Evolutionary conservation across 2,888 invertebrate species (phyloP).

Genomic region (Drymonia ruficornis): DNA sequence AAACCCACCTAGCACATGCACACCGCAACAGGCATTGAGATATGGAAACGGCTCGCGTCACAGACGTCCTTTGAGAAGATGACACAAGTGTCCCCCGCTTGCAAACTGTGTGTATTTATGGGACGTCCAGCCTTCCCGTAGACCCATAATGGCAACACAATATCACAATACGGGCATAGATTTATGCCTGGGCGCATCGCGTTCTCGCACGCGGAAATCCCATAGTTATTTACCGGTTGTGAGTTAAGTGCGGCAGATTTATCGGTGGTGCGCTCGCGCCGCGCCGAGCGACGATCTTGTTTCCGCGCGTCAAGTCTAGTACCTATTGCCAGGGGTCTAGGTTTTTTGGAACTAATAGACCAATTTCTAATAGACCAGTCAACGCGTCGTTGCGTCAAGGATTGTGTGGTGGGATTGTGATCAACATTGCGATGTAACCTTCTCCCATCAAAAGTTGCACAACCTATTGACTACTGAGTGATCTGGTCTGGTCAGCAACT

Average conservation of each 20-base stretch:
- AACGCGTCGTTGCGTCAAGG: too few species aligned
- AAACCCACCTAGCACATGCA: slow-evolving; percentile 35
- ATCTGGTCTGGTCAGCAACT: too few species aligned
- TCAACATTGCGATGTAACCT: neutral
- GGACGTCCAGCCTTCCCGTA: slow-evolving; percentile 69
- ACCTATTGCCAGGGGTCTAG: slow-evolving; percentile 3
- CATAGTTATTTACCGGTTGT: slow-evolving; percentile 85
- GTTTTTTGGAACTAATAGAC: neutral
- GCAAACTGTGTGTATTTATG: slow-evolving; percentile 72
- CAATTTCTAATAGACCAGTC: too few species aligned
- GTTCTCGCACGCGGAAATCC: slow-evolving; percentile 84
- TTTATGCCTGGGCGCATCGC: slow-evolving; percentile 81
- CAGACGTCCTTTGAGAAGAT: slow-evolving; percentile 53
- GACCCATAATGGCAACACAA: slow-evolving; percentile 83
- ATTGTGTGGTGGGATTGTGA: neutral
- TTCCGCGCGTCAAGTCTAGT: slow-evolving; percentile 66
- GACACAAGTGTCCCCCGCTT: slow-evolving; percentile 53
- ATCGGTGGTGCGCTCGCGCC: slow-evolving; percentile 69
- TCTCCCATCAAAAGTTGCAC: neutral
- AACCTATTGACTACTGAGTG: neutral
- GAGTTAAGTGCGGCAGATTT: slow-evolving; percentile 84
- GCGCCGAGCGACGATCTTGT: slow-evolving; percentile 75
- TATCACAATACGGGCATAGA: slow-evolving; percentile 84
- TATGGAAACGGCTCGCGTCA: slow-evolving; percentile 53
- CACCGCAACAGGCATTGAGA: slow-evolving; percentile 42